Conservation (phyloP, 2,888 invertebrate species). For the Orthonychiurus folsomi region DNA sequence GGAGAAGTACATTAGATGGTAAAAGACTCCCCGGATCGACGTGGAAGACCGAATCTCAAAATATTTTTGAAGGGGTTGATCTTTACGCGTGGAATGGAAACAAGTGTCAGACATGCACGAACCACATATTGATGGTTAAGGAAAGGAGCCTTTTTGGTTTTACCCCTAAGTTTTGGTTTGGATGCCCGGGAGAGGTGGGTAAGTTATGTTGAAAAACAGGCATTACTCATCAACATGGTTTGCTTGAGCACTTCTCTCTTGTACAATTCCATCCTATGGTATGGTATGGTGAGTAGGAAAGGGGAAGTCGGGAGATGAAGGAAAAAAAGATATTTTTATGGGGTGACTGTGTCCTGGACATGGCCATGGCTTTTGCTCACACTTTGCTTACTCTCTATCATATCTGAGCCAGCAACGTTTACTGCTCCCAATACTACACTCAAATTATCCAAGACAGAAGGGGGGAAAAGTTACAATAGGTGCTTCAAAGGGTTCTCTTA, state of each 20-base stretch:
- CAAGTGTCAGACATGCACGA: too few species aligned
- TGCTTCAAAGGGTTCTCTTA: too few species aligned
- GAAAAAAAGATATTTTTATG: neutral
- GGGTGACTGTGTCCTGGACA: neutral
- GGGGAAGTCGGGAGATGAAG: neutral
- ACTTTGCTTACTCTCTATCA: neutral
- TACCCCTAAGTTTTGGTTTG: too few species aligned
- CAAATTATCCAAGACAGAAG: neutral
- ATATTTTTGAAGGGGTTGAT: neutral
- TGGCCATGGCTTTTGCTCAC: neutral
- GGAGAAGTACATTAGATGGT: too few species aligned
- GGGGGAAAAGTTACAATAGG: neutral
- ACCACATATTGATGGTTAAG: too few species aligned
- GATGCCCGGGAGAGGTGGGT: too few species aligned
- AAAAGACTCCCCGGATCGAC: neutral
- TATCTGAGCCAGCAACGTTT: neutral
- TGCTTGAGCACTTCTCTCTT: too few species aligned
- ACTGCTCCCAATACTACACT: neutral
- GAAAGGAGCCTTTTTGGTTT: too few species aligned
- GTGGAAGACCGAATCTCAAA: neutral
- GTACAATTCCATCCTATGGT: neutral
- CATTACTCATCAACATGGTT: conserved; percentile 1
- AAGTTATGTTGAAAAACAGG: too few species aligned
- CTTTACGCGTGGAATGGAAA: too few species aligned
- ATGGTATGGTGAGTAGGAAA: too few species aligned